Evolutionary conservation across 2,797 vertebrate genomes (phyloP).

Genomic region (Mormyrus proboscirostris): DNA sequence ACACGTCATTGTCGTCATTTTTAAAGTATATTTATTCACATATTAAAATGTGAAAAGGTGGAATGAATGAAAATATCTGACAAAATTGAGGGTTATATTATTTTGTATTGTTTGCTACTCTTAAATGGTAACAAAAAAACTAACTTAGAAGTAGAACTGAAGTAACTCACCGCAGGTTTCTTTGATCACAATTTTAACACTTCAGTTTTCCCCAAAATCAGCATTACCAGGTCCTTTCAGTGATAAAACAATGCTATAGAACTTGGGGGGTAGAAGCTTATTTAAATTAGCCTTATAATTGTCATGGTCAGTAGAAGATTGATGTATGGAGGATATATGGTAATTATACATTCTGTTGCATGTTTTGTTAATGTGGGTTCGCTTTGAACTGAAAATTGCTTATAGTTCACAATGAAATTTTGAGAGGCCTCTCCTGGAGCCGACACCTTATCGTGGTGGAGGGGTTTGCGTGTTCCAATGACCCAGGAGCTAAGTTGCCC

Average conservation of each 20-base stretch:
- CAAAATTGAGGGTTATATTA: neutral
- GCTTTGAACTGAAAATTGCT: neutral
- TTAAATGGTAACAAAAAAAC: neutral
- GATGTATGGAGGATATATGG: neutral
- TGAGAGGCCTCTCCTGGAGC: neutral
- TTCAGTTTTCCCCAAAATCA: neutral
- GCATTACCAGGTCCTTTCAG: neutral
- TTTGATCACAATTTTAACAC: neutral
- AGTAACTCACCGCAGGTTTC: neutral
- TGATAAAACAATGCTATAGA: neutral
- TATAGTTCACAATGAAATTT: neutral
- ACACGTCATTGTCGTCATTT: conserved; percentile 51
- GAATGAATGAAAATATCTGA: neutral
- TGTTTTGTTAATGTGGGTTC: neutral
- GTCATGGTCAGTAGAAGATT: neutral
- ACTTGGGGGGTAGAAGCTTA: neutral
- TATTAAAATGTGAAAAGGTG: neutral
- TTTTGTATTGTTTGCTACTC: neutral
- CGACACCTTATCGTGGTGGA: no score
- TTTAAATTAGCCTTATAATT: neutral
- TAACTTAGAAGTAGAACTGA: neutral
- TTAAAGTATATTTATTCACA: conserved; percentile 13
- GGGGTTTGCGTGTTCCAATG: no score
- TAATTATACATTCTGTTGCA: neutral
- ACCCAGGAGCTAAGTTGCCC: no score